phyloP scores from a whole-genome alignment of 1,140 invertebrate species.

The Camponotus floridanus region DNA sequence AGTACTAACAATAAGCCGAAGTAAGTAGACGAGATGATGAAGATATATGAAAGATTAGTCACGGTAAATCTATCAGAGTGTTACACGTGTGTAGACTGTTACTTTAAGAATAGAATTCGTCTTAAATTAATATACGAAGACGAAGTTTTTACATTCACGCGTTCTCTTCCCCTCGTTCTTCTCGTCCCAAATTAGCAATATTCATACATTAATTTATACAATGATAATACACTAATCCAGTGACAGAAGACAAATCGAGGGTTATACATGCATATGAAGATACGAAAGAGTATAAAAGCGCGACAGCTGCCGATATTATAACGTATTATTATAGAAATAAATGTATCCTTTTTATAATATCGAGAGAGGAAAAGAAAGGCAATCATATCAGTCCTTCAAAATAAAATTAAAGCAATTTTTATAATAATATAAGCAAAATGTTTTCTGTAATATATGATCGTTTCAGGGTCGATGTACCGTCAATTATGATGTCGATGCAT shows the following conservation, averaged over 20 bases:
- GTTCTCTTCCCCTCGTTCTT: neutral
- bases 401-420: slow-evolving; percentile 46
- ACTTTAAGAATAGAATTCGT: slow-evolving; percentile 6
- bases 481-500: slow-evolving; percentile 49
- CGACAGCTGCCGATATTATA: neutral
- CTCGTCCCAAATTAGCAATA: neutral
- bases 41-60: slow-evolving; percentile 41
- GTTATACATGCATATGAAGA: neutral
- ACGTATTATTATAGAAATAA: slow-evolving; percentile 40
- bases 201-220: slow-evolving; percentile 3
- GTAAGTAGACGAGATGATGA: slow-evolving; percentile 33
- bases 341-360: neutral
- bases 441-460: slow-evolving; percentile 16
- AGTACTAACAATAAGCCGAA: slow-evolving; percentile 27
- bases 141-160: neutral
- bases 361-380: neutral
- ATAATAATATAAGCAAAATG: slow-evolving; percentile 40
- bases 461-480: neutral
- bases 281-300: neutral
- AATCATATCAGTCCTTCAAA: neutral
- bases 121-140: slow-evolving; percentile 13
- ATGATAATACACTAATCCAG: neutral
- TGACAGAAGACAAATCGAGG: neutral
- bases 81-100: neutral
- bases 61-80: slow-evolving; percentile 36